Conservation (phyloP, 2,888 invertebrate genomes). For the Melinaea menophilus region DNA sequence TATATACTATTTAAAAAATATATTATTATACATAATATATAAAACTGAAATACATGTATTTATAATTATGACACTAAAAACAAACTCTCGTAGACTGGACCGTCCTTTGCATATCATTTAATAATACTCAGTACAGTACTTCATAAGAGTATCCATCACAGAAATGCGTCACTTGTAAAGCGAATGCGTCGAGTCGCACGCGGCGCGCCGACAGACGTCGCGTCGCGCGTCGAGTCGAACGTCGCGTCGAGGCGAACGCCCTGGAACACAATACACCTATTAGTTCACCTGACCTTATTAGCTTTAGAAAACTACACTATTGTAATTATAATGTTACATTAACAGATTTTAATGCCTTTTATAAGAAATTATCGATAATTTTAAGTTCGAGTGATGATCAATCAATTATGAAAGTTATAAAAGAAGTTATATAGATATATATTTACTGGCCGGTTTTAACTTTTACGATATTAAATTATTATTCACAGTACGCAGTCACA, state of each 20-base stretch:
- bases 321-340: constrained; percentile 12
- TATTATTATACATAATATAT: no score
- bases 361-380: background rate
- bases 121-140: no score
- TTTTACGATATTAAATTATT: no score
- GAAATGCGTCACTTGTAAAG: background rate
- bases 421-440: no score
- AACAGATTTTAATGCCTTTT: background rate
- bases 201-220: constrained; percentile 45
- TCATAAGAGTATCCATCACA: no score
- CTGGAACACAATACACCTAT: constrained; percentile 50
- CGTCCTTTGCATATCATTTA: no score
- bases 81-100: no score
- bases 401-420: background rate
- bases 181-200: constrained; percentile 39
- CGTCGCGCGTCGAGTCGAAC: constrained; percentile 43
- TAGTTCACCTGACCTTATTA: constrained; percentile 41
- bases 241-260: constrained; percentile 53
- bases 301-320: constrained; percentile 21
- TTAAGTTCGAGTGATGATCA: background rate
- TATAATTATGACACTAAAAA: no score
- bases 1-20: no score
- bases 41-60: no score
- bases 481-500: no score
- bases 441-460: no score